Evolutionary conservation across 2,113 vertebrate genomes (phyloP).

Genomic region (Nipponia nippon): DNA sequence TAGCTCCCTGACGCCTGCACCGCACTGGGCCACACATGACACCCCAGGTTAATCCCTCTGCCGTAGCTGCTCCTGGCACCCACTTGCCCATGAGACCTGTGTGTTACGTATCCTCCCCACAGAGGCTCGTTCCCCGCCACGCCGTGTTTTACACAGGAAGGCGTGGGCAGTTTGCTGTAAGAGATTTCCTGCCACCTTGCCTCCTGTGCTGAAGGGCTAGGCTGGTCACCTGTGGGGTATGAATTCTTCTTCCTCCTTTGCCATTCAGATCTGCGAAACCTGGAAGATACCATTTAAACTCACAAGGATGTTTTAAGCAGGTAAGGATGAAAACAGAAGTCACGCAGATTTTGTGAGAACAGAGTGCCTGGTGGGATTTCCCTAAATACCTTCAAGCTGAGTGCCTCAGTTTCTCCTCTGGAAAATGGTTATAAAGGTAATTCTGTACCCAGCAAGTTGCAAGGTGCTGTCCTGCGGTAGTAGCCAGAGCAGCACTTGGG

Average conservation of each 20-base stretch:
- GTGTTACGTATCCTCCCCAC: rapidly evolving
- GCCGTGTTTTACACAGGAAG: background rate
- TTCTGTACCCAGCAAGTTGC: background rate
- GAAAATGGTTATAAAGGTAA: background rate
- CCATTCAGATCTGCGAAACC: background rate
- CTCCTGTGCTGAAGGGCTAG: background rate
- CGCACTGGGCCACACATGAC: rapidly evolving
- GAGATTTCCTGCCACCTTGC: background rate
- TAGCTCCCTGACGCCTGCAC: background rate
- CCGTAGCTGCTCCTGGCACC: background rate
- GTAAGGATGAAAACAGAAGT: background rate
- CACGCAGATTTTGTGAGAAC: background rate
- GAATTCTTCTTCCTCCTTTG: background rate
- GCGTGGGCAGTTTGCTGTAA: background rate
- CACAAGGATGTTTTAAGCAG: background rate
- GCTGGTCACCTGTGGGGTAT: background rate
- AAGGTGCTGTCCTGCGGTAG: background rate
- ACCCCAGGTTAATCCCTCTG: background rate
- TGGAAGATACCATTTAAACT: background rate
- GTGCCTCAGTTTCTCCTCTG: background rate
- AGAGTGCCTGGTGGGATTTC: background rate
- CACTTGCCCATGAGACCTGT: rapidly evolving
- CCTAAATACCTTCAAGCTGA: background rate
- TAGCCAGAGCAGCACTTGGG: background rate
- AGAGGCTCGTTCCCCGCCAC: rapidly evolving